Conservation (phyloP, 2,888 invertebrate genomes). For the Cephus runcator region DNA sequence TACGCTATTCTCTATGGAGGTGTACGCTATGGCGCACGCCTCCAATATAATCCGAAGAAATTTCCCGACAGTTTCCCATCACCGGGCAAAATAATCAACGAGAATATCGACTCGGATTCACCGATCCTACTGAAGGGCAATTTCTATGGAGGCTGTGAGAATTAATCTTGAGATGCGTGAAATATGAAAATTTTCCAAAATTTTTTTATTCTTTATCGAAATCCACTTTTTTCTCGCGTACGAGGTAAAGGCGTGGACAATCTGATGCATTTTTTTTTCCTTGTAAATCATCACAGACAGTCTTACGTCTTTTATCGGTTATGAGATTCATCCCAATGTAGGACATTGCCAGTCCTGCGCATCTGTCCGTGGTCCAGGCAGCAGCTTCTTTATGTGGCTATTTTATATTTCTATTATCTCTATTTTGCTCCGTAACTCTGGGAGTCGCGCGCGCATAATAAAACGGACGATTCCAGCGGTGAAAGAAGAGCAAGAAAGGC, state of each 20-base stretch:
- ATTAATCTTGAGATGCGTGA: neutral
- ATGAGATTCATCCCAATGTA: neutral
- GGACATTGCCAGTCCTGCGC: neutral
- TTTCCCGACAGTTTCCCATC: neutral
- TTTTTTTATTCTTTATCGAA: accelerated
- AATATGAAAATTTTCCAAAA: neutral
- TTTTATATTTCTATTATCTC: neutral
- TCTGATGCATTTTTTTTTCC: neutral
- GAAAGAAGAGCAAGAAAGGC: constrained; percentile 10
- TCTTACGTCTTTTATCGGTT: neutral
- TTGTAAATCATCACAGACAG: neutral
- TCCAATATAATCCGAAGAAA: neutral
- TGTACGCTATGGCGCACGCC: neutral
- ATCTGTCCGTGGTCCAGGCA: neutral
- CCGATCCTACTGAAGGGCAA: neutral
- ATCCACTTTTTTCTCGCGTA: neutral
- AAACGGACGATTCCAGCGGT: neutral
- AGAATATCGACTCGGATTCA: neutral
- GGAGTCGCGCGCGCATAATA: constrained; percentile 14
- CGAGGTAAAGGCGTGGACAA: neutral
- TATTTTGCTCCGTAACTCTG: constrained; percentile 9
- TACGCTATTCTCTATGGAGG: neutral
- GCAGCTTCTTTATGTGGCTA: neutral
- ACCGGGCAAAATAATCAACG: neutral
- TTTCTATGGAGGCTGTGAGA: neutral